These are phyloP conservation scores for Gonioctena quinquepunctata DNA, from an alignment of 1,140 invertebrate genomes.

Conservation along the genomic window DNA sequence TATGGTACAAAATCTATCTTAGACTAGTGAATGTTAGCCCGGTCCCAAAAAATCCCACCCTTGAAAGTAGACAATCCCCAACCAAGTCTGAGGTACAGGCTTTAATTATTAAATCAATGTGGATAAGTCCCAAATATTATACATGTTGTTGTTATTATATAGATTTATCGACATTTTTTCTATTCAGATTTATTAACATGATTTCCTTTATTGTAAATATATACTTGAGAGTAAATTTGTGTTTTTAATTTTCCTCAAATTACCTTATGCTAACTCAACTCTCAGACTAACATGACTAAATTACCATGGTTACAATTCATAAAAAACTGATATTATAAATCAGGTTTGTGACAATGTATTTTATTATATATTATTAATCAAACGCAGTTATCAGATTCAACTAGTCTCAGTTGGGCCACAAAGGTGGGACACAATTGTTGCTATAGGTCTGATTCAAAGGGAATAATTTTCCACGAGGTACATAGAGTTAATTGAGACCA, in stretches of 20 bases:
- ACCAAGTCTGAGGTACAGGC: slow-evolving; percentile 7
- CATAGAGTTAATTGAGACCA: no score
- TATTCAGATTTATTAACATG: slow-evolving; percentile 26
- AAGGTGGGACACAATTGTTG: no score
- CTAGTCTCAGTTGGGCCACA: no score
- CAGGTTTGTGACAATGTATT: no score
- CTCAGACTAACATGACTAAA: no score
- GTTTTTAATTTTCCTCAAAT: background rate
- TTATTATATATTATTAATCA: no score
- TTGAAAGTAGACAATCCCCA: slow-evolving; percentile 19
- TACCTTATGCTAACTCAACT: no score
- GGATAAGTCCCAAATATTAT: slow-evolving; percentile 28
- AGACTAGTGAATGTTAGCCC: background rate
- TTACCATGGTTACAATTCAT: no score
- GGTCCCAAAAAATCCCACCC: background rate
- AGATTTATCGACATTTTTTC: slow-evolving; percentile 35
- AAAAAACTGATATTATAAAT: no score
- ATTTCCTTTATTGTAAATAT: slow-evolving; percentile 36
- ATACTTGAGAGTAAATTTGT: background rate
- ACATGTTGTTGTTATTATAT: slow-evolving; percentile 34
- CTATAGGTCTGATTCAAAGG: no score
- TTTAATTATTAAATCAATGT: slow-evolving; percentile 26
- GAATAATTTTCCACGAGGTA: no score
- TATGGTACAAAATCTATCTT: background rate
- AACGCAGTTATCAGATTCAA: no score